A percentile compares a stretch with the other conserved stretches of the same genome.
phyloP scores from a whole-genome alignment of 92 coral and sea anemone species.

The Zoanthus sociatus region DNA sequence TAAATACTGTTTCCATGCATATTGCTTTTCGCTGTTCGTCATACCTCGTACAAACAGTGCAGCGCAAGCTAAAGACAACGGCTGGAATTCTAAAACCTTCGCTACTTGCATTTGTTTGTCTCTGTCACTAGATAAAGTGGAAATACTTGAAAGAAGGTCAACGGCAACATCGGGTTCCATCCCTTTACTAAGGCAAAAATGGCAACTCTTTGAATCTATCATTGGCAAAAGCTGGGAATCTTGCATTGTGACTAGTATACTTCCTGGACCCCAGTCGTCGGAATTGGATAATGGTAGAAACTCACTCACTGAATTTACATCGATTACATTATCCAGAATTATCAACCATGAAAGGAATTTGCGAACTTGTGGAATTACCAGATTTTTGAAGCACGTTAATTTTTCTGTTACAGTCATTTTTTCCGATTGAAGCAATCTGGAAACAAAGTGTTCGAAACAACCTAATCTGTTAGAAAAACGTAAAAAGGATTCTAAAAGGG shows the following conservation, averaged over 20 bases:
- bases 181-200: conserved; percentile 51
- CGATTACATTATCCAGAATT: conserved; percentile 60
- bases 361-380: conserved; percentile 40
- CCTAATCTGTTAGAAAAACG: conserved; percentile 46
- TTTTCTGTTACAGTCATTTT: conserved; percentile 41
- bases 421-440: conserved; percentile 48
- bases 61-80: conserved; percentile 66
- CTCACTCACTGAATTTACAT: conserved; percentile 15
- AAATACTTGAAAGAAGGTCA: conserved; percentile 41
- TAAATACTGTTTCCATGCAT: conserved; percentile 6
- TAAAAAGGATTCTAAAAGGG: conserved; percentile 54
- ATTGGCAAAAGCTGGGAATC: conserved; percentile 12
- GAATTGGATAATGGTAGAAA: conserved; percentile 38
- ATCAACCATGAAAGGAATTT: conserved; percentile 59
- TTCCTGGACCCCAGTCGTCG: conserved; percentile 28
- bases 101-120: conserved; percentile 50
- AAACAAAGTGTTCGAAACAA: conserved; percentile 44
- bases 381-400: conserved; percentile 48
- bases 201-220: conserved; percentile 22
- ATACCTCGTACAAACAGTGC: conserved; percentile 46
- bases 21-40: background rate
- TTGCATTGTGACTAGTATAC: conserved; percentile 49
- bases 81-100: conserved; percentile 57
- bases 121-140: conserved; percentile 40
- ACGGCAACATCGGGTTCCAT: conserved; percentile 56